phyloP scores from a whole-genome alignment of 2,113 vertebrate genomes.

The Ivindomyrus marchei region DNA sequence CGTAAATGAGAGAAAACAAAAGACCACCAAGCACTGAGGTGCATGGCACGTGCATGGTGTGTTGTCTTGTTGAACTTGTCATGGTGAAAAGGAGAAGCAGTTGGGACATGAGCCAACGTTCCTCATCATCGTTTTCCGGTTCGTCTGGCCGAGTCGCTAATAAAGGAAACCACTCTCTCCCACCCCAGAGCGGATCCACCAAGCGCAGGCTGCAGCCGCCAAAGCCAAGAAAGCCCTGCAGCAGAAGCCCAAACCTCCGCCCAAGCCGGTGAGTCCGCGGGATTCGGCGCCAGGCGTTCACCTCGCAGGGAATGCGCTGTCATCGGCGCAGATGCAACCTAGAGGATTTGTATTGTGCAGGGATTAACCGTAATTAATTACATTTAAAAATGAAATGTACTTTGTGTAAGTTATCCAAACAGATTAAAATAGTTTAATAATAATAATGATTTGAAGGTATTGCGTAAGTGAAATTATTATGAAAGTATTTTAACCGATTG shows the following conservation, averaged over 20 bases:
- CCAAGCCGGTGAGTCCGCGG: slow-evolving; percentile 73
- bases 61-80: neutral
- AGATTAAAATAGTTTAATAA: neutral
- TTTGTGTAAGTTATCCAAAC: neutral
- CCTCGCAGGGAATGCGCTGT: neutral
- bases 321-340: neutral
- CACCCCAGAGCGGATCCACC: slow-evolving; percentile 85
- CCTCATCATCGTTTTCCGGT: neutral
- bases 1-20: neutral
- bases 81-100: neutral
- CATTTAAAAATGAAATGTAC: neutral
- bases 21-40: neutral
- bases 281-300: neutral
- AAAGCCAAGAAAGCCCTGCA: slow-evolving; percentile 94
- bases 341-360: neutral
- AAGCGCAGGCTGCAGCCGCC: slow-evolving; percentile 92
- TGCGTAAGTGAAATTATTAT: neutral
- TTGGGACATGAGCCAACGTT: neutral
- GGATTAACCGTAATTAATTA: neutral
- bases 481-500: neutral
- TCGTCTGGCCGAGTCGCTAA: neutral
- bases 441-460: neutral
- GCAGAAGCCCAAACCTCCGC: slow-evolving; percentile 88
- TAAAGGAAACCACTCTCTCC: slow-evolving; percentile 14
- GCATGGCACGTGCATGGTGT: neutral